phyloP scores from a whole-genome alignment of 2,113 vertebrate genomes.

The Nannobrachium achirus region DNA sequence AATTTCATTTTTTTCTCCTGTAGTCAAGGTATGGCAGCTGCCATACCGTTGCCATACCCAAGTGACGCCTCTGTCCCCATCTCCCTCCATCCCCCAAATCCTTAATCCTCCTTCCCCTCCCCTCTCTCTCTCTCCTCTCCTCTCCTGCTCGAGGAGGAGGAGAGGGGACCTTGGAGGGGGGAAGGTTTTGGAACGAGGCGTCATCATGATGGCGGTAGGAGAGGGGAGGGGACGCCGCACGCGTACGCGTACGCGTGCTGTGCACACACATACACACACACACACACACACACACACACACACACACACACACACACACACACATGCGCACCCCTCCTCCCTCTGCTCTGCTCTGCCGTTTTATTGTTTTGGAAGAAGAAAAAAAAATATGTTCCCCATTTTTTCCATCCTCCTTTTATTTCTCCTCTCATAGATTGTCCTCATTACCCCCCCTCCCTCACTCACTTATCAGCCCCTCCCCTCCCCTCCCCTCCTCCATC shows the following conservation, averaged over 20 bases:
- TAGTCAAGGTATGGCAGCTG: no score
- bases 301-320: no score
- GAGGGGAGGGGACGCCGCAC: slow-evolving; percentile 24
- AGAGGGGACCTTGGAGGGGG: slow-evolving; percentile 23
- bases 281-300: no score
- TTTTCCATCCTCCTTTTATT: slow-evolving; percentile 14
- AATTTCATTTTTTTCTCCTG: no score
- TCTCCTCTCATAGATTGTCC: slow-evolving; percentile 14
- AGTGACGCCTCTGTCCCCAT: no score
- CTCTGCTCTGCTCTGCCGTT: slow-evolving; percentile 51
- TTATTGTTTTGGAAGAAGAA: slow-evolving; percentile 59
- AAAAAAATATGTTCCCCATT: not conserved
- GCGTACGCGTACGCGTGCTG: slow-evolving; percentile 27
- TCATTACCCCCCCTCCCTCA: slow-evolving; percentile 25
- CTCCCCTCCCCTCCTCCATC: not conserved
- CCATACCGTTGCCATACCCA: no score
- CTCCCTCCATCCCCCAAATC: slow-evolving; percentile 29
- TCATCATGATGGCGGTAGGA: not conserved
- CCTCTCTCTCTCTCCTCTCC: slow-evolving; percentile 19
- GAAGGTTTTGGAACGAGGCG: not conserved
- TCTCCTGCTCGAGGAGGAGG: slow-evolving; percentile 29
- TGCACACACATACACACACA: no score
- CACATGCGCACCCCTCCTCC: not conserved
- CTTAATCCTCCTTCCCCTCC: slow-evolving; percentile 32
- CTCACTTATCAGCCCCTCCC: slow-evolving; percentile 42